Evolutionary conservation across 2,113 vertebrate genomes (phyloP), one percentile per base, ranked within the genome.

Genomic region (Silurus asotus): DNA sequence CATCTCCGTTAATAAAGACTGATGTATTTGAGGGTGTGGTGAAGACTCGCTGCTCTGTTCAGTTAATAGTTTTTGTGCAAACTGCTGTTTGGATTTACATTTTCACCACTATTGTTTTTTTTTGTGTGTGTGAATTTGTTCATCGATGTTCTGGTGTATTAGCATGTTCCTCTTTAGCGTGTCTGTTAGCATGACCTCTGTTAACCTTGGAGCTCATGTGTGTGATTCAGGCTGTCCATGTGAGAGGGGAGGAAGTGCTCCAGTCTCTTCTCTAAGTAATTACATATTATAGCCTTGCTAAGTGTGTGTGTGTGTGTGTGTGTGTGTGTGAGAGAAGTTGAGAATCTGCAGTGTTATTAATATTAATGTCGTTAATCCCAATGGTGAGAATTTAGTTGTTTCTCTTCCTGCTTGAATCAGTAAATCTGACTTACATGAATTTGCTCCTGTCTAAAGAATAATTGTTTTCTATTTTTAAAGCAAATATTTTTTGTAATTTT

Each of bases 391-490:
- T 20, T 76, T 55, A 37, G 14, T 78, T 78, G 8, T 45, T 59
- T 79, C 15, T 45, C 56, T 79, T 58, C 28, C 53, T 79, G 77
- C 5, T 59, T 58, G 25, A 9, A 19, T 79, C 15, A 23, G 77
- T 79, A 59, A 59, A 14, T 69, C 19, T 78, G 53, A 64, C 17
- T 72, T 76, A 9, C 59, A 20, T 83, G 17, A 25, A 23, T 59
- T 76, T 51, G 23, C 76, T 49, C 56, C 37, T 86, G 37, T 76
- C 77, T 48, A 51, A 53, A 87, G 9, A 87, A 89, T 85, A 85
- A 89, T 75, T 53, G 25, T 84, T 84, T 86, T 89, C 79, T 82
- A 87, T 86, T 84, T 88, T 87, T 84, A 67, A 59, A 53, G 75
- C 10, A 74, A 81, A 62, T 14, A 9, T 59, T 74, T 72, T 72